Percentiles rank a stretch among this genome's conserved stretches.
Conservation (phyloP, 1,140 invertebrate species). For the Wasmannia auropunctata region DNA sequence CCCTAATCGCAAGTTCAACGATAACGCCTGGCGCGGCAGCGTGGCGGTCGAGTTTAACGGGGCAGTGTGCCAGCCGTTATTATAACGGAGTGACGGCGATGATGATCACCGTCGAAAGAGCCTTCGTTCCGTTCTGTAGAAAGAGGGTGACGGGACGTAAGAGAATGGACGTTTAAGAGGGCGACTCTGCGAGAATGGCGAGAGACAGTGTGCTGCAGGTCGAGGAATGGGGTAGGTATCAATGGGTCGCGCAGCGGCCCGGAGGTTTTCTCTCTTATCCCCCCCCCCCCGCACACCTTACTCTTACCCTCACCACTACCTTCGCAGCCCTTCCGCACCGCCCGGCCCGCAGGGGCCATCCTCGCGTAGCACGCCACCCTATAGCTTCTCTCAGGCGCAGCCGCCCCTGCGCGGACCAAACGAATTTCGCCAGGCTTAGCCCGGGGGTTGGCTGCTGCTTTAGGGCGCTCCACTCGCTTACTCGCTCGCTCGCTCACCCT, state of each 20-base stretch:
- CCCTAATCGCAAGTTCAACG: constrained; percentile 16
- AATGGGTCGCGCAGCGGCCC: constrained; percentile 61
- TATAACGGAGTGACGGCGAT: constrained; percentile 78
- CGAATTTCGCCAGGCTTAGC: constrained; percentile 76
- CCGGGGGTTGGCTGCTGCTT: constrained; percentile 74
- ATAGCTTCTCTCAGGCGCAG: constrained; percentile 68
- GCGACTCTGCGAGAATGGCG: constrained; percentile 30
- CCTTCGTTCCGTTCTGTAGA: neutral
- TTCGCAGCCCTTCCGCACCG: neutral
- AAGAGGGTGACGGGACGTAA: constrained; percentile 38
- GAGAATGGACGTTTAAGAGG: constrained; percentile 55
- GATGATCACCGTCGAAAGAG: constrained; percentile 52
- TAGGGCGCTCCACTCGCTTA: constrained; percentile 61
- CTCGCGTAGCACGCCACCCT: constrained; percentile 36
- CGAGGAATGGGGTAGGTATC: constrained; percentile 63
- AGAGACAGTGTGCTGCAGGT: constrained; percentile 37
- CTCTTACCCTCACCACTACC: constrained; percentile 5
- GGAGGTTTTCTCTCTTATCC: constrained; percentile 64
- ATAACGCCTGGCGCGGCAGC: no score
- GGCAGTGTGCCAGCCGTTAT: constrained; percentile 82
- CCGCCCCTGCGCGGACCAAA: constrained; percentile 69
- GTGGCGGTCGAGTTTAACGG: constrained; percentile 67
- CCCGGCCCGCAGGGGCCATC: constrained; percentile 5
- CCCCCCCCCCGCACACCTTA: no score
- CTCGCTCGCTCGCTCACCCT: constrained; percentile 42